These are phyloP conservation scores for Trematocara nigrifrons DNA, from an alignment of 2,113 vertebrate genomes.

Conservation along the genomic window DNA sequence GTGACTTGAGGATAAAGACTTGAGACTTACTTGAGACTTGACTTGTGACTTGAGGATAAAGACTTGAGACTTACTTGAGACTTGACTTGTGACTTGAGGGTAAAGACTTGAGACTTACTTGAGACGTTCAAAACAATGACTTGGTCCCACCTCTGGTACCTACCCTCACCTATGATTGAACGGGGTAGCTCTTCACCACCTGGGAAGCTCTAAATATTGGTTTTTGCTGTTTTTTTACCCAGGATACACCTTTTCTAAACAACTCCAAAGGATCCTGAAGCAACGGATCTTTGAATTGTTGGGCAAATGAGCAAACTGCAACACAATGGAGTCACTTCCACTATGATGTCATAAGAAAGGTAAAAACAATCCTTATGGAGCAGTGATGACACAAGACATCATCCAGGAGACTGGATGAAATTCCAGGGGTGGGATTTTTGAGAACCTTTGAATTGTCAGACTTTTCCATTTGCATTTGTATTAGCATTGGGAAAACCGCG, in stretches of 20 bases:
- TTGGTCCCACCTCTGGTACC: neutral
- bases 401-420: accelerated
- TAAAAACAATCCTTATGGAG: neutral
- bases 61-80: too few species aligned
- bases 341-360: neutral
- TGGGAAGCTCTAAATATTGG: neutral
- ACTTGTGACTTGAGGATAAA: too few species aligned
- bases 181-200: neutral
- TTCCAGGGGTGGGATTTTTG: neutral
- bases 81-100: too few species aligned
- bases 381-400: neutral
- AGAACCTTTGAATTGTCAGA: neutral
- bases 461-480: neutral
- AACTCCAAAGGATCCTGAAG: neutral
- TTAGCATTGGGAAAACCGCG: neutral
- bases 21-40: too few species aligned
- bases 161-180: neutral
- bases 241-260: neutral
- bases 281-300: neutral
- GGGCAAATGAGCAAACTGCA: neutral
- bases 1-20: too few species aligned
- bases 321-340: neutral
- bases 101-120: too few species aligned
- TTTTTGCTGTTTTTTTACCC: neutral
- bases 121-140: too few species aligned